Percentiles rank a stretch among this genome's conserved stretches.
phyloP scores from a whole-genome alignment of 2,797 vertebrate species.

The Myotis findleyi region DNA sequence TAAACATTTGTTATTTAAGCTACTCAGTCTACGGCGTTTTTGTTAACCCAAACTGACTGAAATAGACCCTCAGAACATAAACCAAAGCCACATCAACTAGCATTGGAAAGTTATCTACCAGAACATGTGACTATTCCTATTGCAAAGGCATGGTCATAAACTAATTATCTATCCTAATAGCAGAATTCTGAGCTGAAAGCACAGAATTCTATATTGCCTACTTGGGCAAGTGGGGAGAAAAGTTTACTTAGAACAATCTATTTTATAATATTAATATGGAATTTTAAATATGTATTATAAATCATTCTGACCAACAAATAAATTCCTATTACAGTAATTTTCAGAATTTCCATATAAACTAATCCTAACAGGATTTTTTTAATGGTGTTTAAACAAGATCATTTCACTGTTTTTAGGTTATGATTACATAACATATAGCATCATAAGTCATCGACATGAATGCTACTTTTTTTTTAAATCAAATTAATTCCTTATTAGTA shows the following conservation, averaged over 20 bases:
- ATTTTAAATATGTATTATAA: neutral
- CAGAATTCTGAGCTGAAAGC: neutral
- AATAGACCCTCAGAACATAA: neutral
- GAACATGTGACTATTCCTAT: neutral
- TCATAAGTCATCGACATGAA: neutral
- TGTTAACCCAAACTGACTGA: neutral
- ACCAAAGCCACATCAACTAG: neutral
- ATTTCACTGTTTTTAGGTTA: neutral
- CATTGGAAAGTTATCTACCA: neutral
- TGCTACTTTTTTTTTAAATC: neutral
- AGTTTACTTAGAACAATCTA: neutral
- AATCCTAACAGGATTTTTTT: neutral
- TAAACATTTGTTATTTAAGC: neutral
- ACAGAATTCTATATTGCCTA: neutral
- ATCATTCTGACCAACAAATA: neutral
- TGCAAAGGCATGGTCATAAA: neutral
- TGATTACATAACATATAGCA: neutral
- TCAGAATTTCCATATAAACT: neutral
- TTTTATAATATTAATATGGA: neutral
- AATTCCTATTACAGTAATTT: neutral
- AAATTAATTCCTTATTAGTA: neutral
- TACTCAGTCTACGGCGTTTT: neutral
- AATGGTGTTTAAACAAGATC: neutral
- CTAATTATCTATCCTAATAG: neutral
- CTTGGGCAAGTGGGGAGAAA: neutral